Evolutionary conservation across 2,113 vertebrate species (phyloP).

Genomic region (Rhynchomys soricoides): DNA sequence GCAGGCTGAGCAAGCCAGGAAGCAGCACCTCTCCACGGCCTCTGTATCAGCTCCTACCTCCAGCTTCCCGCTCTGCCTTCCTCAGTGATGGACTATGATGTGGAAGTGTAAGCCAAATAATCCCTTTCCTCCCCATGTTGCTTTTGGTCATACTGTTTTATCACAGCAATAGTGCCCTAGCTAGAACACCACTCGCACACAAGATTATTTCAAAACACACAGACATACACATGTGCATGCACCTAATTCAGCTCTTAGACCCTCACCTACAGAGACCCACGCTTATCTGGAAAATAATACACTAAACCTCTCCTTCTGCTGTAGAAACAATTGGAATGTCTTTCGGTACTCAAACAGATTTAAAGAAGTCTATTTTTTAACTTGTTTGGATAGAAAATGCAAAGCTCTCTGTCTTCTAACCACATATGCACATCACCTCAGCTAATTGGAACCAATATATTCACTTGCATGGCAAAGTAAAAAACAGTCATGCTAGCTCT

Average conservation of each 20-base stretch:
- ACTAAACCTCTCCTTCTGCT: conserved; percentile 14
- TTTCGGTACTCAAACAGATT: conserved; percentile 8
- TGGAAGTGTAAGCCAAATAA: neutral
- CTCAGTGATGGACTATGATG: neutral
- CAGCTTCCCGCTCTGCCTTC: neutral
- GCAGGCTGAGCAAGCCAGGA: neutral
- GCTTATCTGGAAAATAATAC: neutral
- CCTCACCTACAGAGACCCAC: conserved; percentile 29
- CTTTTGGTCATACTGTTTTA: neutral
- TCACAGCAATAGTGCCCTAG: neutral
- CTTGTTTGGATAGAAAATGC: neutral
- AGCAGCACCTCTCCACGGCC: neutral
- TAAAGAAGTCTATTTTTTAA: conserved; percentile 22
- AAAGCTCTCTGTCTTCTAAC: neutral
- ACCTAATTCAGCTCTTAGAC: neutral
- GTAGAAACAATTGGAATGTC: conserved; percentile 41
- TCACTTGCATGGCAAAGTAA: neutral
- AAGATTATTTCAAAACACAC: neutral
- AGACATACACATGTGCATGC: neutral
- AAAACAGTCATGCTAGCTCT: neutral
- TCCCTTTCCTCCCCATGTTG: neutral
- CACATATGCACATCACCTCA: neutral
- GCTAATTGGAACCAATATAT: neutral
- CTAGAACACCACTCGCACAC: neutral
- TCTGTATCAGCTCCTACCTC: neutral